Evolutionary conservation across 2,888 invertebrate species (phyloP), one percentile per base, ranked within the genome.

Genomic region (Brachylomia viminalis): DNA sequence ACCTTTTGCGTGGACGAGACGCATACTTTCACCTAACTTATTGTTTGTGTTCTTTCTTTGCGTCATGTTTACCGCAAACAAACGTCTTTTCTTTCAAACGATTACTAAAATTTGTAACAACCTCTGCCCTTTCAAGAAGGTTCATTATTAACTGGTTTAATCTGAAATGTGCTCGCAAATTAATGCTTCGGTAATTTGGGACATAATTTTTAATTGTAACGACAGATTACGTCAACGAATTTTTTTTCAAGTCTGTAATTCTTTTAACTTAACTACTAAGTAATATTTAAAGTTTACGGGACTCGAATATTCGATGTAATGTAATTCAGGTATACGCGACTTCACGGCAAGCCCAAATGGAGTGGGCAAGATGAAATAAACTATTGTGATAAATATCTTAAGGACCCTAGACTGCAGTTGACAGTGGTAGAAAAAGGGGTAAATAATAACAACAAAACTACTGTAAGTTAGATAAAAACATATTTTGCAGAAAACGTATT

Each of bases 61-160:
- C n/a, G n/a, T n/a, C n/a, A n/a, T n/a, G n/a, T n/a, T n/a, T n/a
- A n/a, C n/a, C 33, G 23, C 7, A 33, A 23, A 33, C 33, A 33
- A 6, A 23, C 13, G 5, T 30, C 30, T 30, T 15, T 27, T 54
- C n/a, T 27, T 59, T n/a, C 56, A 58, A 58, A 38, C 61, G n/a
- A 61, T 33, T 27, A 27, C 10, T 42, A 62, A 62, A 71, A 71
- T 20, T 61, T 61, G 13, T 54, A 56, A 68, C 47, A 71, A 71
- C 49, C 30, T n/a, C 10, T 27, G 71, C 62, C 27, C 62, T 71
- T 52, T 62, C 54, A 67, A 54, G 68, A 56, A 68, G 38, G 20
- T n/a, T n/a, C n/a, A n/a, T n/a, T n/a, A n/a, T n/a, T n/a, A n/a
- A n/a, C n/a, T n/a, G n/a, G n/a, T n/a, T n/a, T n/a, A n/a, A n/a